Evolutionary conservation across 2,888 invertebrate species (phyloP).

Genomic region (Clunio marinus): DNA sequence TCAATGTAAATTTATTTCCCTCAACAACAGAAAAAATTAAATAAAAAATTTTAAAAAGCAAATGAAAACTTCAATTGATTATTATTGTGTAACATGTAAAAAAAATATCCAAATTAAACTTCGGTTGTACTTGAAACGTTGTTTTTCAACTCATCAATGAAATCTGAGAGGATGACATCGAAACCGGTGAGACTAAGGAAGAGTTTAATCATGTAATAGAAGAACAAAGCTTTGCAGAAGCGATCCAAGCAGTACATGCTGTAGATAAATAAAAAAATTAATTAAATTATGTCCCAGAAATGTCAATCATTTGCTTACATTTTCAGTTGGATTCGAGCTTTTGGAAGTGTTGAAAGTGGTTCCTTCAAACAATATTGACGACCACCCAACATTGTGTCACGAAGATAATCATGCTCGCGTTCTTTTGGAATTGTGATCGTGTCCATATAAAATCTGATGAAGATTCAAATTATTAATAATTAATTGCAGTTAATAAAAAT

Average conservation of each 20-base stretch:
- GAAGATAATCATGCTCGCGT: conserved; percentile 67
- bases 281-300: too few relatives aligned
- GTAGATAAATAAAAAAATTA: too few relatives aligned
- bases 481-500: background rate
- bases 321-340: conserved; percentile 68
- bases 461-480: background rate
- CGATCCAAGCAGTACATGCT: conserved; percentile 21
- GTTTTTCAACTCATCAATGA: conserved; percentile 7
- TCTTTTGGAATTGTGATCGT: conserved; percentile 12
- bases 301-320: conserved; percentile 62
- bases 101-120: too few relatives aligned
- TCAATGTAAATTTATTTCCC: too few relatives aligned
- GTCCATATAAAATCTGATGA: conserved; percentile 29
- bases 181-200: background rate
- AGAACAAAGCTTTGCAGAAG: background rate
- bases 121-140: too few relatives aligned
- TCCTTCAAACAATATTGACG: conserved; percentile 85
- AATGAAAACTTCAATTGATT: too few relatives aligned
- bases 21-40: too few relatives aligned
- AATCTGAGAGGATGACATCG: background rate
- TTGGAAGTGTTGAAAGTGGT: conserved; percentile 68
- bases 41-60: too few relatives aligned
- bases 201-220: conserved; percentile 2
- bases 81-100: too few relatives aligned
- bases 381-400: conserved; percentile 72